A percentile compares a stretch with the other conserved stretches of the same genome.
Evolutionary conservation across 2,888 invertebrate genomes (phyloP).

Genomic region (Lucinisca nassula): DNA sequence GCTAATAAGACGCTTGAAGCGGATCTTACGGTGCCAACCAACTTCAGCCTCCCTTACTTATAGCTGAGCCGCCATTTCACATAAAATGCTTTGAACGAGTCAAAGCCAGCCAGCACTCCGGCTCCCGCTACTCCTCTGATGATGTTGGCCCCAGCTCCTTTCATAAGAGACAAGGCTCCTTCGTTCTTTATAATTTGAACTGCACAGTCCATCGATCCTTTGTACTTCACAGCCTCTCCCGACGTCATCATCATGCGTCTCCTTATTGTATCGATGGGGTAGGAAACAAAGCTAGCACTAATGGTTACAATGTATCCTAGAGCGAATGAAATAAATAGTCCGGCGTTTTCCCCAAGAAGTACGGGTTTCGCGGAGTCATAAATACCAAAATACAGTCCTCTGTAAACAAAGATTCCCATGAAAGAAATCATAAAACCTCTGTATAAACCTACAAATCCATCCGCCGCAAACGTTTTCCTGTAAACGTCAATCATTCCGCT

Average conservation of each 20-base stretch:
- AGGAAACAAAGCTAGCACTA: conserved; percentile 96
- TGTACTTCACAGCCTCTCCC: conserved; percentile 89
- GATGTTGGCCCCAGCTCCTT: conserved; percentile 89
- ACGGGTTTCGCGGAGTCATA: conserved; percentile 88
- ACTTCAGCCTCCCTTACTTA: no score
- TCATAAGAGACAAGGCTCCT: conserved; percentile 96
- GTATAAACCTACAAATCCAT: conserved; percentile 88
- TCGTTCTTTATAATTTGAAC: conserved; percentile 94
- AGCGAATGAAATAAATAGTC: conserved; percentile 81
- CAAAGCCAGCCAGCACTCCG: conserved; percentile 87
- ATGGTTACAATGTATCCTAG: conserved; percentile 92
- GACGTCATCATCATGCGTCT: conserved; percentile 99
- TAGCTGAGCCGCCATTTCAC: no score
- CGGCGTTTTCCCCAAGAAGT: conserved; percentile 83
- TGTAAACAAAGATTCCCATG: conserved; percentile 87
- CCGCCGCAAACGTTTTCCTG: conserved; percentile 86
- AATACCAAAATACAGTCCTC: conserved; percentile 88
- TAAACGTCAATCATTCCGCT: conserved; percentile 92
- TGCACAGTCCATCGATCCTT: no score
- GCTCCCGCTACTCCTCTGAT: conserved; percentile 87
- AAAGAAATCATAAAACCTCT: conserved; percentile 88
- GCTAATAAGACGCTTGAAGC: no score
- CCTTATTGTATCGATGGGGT: conserved; percentile 97
- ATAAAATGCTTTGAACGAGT: conserved; percentile 79
- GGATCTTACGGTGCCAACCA: no score